Percentiles rank a stretch among this genome's conserved stretches.
These are phyloP conservation scores for Spodoptera exigua DNA, from an alignment of 2,888 invertebrate genomes.

Conservation along the genomic window DNA sequence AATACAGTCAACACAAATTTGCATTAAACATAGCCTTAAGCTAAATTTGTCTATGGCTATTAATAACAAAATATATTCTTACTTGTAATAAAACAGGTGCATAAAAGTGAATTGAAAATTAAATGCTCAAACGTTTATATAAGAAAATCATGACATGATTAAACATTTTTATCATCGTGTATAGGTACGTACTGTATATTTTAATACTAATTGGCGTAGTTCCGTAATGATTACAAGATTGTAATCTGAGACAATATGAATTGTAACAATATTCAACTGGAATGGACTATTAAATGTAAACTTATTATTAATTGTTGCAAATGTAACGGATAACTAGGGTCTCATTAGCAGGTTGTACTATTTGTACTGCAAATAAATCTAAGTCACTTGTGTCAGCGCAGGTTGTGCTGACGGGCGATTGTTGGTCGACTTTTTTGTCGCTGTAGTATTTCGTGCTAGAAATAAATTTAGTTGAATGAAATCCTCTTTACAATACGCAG, in stretches of 20 bases:
- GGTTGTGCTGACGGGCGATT: constrained; percentile 37
- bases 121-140: constrained; percentile 16
- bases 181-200: constrained; percentile 34
- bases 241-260: constrained; percentile 51
- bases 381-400: constrained; percentile 47
- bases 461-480: no score
- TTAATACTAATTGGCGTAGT: constrained; percentile 44
- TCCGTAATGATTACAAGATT: constrained; percentile 50
- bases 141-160: constrained; percentile 42
- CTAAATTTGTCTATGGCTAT: no score
- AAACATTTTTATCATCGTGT: constrained; percentile 47
- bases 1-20: no score
- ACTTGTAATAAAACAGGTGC: constrained; percentile 3
- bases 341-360: constrained; percentile 62
- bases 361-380: constrained; percentile 58
- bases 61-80: no score
- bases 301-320: constrained; percentile 62
- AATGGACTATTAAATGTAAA: constrained; percentile 50
- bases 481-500: no score
- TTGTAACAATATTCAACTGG: constrained; percentile 45
- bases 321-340: constrained; percentile 56
- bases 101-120: constrained; percentile 14
- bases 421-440: constrained; percentile 8
- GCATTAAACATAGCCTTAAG: no score
- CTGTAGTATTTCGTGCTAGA: neutral